These are phyloP conservation scores for Lophotriccus pileatus DNA, from an alignment of 2,797 vertebrate genomes.

Conservation along the genomic window DNA sequence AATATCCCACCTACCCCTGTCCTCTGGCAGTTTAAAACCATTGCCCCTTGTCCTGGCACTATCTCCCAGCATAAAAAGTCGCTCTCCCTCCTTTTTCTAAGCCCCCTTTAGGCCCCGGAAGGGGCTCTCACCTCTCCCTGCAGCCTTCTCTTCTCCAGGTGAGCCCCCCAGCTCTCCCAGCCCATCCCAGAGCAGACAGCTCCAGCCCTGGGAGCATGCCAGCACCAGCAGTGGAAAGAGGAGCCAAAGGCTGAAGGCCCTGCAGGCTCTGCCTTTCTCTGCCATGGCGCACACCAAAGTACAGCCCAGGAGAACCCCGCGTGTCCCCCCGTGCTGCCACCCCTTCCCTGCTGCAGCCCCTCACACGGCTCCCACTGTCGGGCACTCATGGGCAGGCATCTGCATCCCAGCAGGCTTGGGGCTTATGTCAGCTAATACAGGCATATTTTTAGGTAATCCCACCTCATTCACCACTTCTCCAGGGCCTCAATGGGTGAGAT, in stretches of 20 bases:
- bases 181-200: background rate
- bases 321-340: fast-evolving
- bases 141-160: background rate
- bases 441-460: background rate
- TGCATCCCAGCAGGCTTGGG: background rate
- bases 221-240: background rate
- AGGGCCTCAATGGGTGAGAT: background rate
- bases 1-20: background rate
- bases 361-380: fast-evolving
- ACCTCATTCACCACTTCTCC: background rate
- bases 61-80: background rate
- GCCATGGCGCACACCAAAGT: fast-evolving
- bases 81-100: background rate
- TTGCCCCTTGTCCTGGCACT: background rate
- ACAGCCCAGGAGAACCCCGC: fast-evolving
- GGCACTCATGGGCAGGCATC: background rate
- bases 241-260: background rate
- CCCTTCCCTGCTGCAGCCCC: background rate
- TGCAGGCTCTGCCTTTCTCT: background rate
- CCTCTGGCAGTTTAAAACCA: background rate
- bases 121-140: background rate
- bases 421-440: background rate
- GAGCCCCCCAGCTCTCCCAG: background rate
- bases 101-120: background rate
- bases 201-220: background rate